These are phyloP conservation scores for Whitmania pigra DNA, from an alignment of 1,140 invertebrate species.

Conservation along the genomic window DNA sequence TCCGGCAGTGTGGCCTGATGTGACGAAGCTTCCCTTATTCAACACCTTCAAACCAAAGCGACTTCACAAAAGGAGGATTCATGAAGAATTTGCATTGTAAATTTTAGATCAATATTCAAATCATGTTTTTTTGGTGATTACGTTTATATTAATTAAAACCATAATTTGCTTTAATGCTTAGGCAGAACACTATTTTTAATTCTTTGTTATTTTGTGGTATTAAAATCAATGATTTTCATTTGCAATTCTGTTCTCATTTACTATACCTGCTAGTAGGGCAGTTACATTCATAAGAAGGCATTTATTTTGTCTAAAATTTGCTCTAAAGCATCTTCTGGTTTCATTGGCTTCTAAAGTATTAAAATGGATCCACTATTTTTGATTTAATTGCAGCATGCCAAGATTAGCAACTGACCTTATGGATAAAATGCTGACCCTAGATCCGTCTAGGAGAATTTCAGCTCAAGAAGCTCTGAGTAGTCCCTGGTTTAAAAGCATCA, in stretches of 20 bases:
- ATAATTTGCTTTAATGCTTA: not conserved
- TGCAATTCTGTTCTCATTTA: too few relatives aligned
- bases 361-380: too few relatives aligned
- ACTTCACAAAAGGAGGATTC: conserved; percentile 66
- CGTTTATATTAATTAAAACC: not conserved
- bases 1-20: conserved; percentile 92
- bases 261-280: too few relatives aligned
- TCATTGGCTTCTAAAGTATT: too few relatives aligned
- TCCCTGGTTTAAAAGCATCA: conserved; percentile 78
- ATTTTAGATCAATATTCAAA: conserved; percentile 18
- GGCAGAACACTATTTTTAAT: not conserved
- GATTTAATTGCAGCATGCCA: conserved; percentile 56
- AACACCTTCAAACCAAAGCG: conserved; percentile 88
- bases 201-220: not conserved
- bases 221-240: not conserved
- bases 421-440: conserved; percentile 89
- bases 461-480: conserved; percentile 85
- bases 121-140: not conserved
- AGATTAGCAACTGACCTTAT: conserved; percentile 75
- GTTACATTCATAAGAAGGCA: not conserved
- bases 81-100: conserved; percentile 76
- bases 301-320: not conserved
- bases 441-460: conserved; percentile 81
- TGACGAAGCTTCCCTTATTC: conserved; percentile 83
- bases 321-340: too few relatives aligned